Base-by-base conservation (phyloP, 2,888 invertebrate genomes). In the Agrilus cyanescens region DNA sequence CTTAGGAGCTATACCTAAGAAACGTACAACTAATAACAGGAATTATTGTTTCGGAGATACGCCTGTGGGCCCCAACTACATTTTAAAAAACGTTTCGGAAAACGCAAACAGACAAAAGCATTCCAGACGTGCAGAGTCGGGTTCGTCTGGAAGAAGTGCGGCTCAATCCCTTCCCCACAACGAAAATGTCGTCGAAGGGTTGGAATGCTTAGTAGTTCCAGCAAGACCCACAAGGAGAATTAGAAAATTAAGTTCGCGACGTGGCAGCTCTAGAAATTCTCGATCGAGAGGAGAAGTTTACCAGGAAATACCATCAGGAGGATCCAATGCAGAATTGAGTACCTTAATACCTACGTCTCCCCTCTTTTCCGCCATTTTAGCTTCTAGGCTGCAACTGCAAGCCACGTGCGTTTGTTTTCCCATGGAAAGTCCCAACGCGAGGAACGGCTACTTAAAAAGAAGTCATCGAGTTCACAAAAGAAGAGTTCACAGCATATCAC, bases 1-100 rank as follows among this genome's bases (percentile, higher is more conserved):
- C 61, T 73, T 81, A 55, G 82, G 82, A 45, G 82, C 80, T 48
- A 80, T 80, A 62, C 82, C 80, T 44, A 82, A 85, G 63, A 80
- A 79, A 65, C 67, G 46, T 6, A 46, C 37, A 48, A 53, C 47
- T 38, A 18, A 55, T 45, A 40, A 35, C 43, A 18, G 41, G 42
- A 40, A 53, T 44, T 37, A 53, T 48, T 45, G 51, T 39, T 38
- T 49, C 37, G 45, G 40, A 46, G 44, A 44, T 37, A 42, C 34
- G 37, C 50, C 30, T 37, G 46, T 5, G 43, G 36, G 45, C 50
- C 4, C 50, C 53, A 15, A 47, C 52, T 20, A 56, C 54, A 49
- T 60, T 14, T 57, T 59, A 15, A 66, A 61, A 53, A 62, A 60
- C 44, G 65, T 62, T 53, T 62, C 63, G 13, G 63, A 61, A 41